phyloP scores from a whole-genome alignment of 2,888 invertebrate genomes.

The Lordiphosa andalusiaca region DNA sequence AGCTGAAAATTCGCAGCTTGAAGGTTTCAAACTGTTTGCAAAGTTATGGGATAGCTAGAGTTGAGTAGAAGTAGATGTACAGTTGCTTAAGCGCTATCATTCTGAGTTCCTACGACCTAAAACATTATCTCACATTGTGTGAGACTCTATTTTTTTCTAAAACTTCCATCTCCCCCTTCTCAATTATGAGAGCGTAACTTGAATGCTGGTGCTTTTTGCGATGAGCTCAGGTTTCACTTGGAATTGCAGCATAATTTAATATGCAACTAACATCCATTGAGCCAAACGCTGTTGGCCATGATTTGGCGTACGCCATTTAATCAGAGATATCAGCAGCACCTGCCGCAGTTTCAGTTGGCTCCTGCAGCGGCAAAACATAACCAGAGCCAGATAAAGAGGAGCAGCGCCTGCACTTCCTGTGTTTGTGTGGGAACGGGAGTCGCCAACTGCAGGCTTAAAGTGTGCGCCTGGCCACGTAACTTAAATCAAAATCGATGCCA shows the following conservation, averaged over 20 bases:
- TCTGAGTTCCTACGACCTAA: too few relatives aligned
- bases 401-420: conserved; percentile 46
- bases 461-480: conserved; percentile 39
- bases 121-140: too few relatives aligned
- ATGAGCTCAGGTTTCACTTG: conserved; percentile 41
- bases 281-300: conserved; percentile 63
- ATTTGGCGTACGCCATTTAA: conserved; percentile 72
- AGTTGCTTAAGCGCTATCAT: too few relatives aligned
- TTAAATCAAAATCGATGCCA: conserved; percentile 46
- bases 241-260: conserved; percentile 48
- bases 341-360: conserved; percentile 53
- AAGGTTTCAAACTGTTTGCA: too few relatives aligned
- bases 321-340: conserved; percentile 72
- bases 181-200: conserved; percentile 7
- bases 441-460: conserved; percentile 4
- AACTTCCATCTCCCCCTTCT: too few relatives aligned
- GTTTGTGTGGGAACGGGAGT: conserved; percentile 20
- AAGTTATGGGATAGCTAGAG: too few relatives aligned
- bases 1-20: too few relatives aligned
- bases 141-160: too few relatives aligned
- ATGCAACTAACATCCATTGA: conserved; percentile 46
- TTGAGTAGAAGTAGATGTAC: too few relatives aligned
- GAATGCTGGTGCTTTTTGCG: conserved; percentile 28
- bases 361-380: conserved; percentile 71
- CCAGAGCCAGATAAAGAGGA: conserved; percentile 50